Percentiles rank a stretch among this genome's conserved stretches.
Evolutionary conservation across 2,797 vertebrate species (phyloP).

Genomic region (Hippopotamyrus pictus): DNA sequence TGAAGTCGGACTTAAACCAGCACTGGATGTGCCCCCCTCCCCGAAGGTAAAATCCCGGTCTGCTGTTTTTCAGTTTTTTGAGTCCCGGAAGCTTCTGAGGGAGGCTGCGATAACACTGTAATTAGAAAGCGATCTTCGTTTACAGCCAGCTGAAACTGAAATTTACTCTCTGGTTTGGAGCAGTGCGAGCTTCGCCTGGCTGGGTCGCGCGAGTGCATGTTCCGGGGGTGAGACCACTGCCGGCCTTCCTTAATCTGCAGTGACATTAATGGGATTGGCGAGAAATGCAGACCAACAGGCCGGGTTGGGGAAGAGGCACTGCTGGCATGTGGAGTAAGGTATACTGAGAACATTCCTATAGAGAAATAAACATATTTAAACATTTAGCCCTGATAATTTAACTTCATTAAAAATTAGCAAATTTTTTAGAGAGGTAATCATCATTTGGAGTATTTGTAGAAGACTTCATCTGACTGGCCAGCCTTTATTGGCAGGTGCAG

Average conservation of each 20-base stretch:
- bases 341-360: background rate
- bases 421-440: background rate
- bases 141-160: background rate
- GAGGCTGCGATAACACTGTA: background rate
- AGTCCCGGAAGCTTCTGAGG: background rate
- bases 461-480: background rate
- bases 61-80: background rate
- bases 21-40: background rate
- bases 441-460: background rate
- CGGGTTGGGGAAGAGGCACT: background rate
- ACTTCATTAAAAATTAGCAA: background rate
- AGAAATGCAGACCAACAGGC: background rate
- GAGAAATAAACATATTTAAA: background rate
- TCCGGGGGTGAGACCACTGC: background rate
- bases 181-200: background rate
- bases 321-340: background rate
- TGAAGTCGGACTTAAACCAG: background rate
- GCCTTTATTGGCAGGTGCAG: background rate
- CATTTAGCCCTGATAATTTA: background rate
- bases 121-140: background rate
- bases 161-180: background rate
- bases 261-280: background rate
- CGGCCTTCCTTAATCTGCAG: background rate
- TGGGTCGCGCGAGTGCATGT: background rate
- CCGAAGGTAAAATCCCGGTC: background rate